Base-by-base conservation (phyloP, 2,113 vertebrate species). In the Tachycineta bicolor region DNA sequence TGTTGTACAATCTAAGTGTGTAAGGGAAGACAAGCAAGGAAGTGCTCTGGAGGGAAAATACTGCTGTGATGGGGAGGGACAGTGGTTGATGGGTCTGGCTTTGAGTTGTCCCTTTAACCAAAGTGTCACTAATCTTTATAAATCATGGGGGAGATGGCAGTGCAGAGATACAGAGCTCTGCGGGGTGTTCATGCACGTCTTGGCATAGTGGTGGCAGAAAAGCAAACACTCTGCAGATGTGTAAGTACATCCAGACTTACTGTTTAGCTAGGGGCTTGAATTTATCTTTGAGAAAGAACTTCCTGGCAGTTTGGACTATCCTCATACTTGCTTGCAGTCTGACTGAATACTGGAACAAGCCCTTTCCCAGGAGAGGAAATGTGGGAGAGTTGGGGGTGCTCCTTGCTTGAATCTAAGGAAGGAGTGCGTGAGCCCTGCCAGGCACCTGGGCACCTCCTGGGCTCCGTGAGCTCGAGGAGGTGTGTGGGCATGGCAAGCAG, bases 141-240 rank as follows among this genome's bases (percentile, higher is more conserved):
- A 75, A 46, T 60, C 15, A 10, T 21, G 21, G 21, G 24, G 55
- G 49, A 44, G 41, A 37, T 79, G 55, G 28, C 20, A 71, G 44
- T 24, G n/a, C 28, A 17, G 76, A 77, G 34, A 58, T 47, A 39
- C 47, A 28, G 82, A 69, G 69, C 16, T 4, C 58, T 56, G 12
- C 0, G 0, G 43, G 73, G 28, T 29, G 14, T 56, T 82, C 28
- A 2, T 24, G 20, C 34, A 19, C 2, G 1, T 34, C 29, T 47
- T 87, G 71, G 65, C 2, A 1, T 7, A 49, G 23, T 18, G 16
- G 23, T 19, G 39, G 65, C 50, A 68, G 44, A 64, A 75, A 69
- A 82, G 43, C 63, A 34, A 82, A 47, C 4, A 26, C 1, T 2
- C 18, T 53, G 13, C 46, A 31, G 24, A n/a, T 41, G 58, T 83